Evolutionary conservation across 1,140 invertebrate species (phyloP), one percentile per base, ranked within the genome.

Genomic region (Monochamus saltuarius): DNA sequence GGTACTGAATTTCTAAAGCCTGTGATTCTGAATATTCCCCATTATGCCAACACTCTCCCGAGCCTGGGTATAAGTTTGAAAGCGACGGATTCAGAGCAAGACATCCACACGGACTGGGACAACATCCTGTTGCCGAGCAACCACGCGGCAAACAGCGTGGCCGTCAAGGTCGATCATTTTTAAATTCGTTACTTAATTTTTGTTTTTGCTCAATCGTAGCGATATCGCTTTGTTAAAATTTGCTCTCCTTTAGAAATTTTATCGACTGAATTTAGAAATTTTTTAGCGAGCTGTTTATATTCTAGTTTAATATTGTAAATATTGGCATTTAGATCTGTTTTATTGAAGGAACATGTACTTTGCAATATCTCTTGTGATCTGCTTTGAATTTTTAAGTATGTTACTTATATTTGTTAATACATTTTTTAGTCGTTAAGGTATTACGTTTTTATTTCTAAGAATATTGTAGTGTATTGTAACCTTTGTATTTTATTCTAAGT

Each of bases 101-200:
- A 86, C 65, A 77, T 86, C 47, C 83, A 82, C 71, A 86, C 85
- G 11, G 86, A 87, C 74, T 89, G 88, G 87, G 83, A 89, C 69
- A 87, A 89, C 66, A 89, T 88, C 70, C 86, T 85, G 77, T 82
- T 84, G 72, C 90, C 82, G 65, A 84, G 84, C 36, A 91, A 86
- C 78, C 89, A 90, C 69, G 91, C 86, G 7, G 84, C 90, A 17
- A 90, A 92, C 74, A 91, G 88, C 63, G 89, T 95, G 7, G 90
- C 91, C 42, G 91, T 94, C 49, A 86, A 92, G 78, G 89, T 94
- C 46, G 91, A 94, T 79, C 92, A 94, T 79, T 94, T 95, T 79
- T 95, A 81, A 82, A 40, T 29, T 29, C 7, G 37, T 51, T 36
- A 35, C n/a, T 7, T 36, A 10, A 4, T 47, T 29, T 51, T 36